Evolutionary conservation across 2,888 invertebrate genomes (phyloP).

Genomic region (Reticulitermes lucifugus): DNA sequence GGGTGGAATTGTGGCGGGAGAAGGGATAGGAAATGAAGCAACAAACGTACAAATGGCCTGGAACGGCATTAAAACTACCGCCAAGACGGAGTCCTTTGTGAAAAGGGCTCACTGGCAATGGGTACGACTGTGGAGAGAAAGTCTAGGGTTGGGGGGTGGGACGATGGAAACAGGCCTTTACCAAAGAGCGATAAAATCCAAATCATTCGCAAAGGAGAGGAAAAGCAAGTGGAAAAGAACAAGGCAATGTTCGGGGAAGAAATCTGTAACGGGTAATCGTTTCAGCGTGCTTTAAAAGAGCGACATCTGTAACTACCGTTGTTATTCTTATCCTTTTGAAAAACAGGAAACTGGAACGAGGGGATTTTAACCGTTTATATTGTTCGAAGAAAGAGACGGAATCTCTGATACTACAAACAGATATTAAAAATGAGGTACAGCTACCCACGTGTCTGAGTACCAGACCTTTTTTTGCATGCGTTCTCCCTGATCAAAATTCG

Average conservation of each 20-base stretch:
- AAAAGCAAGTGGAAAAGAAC: neutral
- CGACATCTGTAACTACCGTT: neutral
- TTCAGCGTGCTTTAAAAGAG: constrained; percentile 21
- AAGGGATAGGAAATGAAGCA: constrained; percentile 62
- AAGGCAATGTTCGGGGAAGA: constrained; percentile 13
- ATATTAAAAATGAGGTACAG: too few relatives aligned
- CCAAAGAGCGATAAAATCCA: constrained; percentile 51
- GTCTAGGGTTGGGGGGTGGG: neutral
- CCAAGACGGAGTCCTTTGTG: constrained; percentile 56
- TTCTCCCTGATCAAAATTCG: too few relatives aligned
- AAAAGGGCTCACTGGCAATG: neutral
- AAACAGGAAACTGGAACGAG: neutral
- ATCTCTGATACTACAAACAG: neutral
- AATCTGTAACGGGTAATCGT: constrained; percentile 36
- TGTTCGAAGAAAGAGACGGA: neutral
- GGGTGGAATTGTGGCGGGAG: constrained; percentile 55
- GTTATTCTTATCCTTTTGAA: neutral
- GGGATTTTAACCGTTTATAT: neutral
- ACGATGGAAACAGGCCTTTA: constrained; percentile 24
- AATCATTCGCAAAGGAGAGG: constrained; percentile 44
- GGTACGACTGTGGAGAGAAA: neutral
- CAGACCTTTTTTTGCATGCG: too few relatives aligned
- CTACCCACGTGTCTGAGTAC: too few relatives aligned
- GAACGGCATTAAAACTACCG: constrained; percentile 63
- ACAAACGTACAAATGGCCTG: constrained; percentile 64